Percentiles rank a stretch among this genome's conserved stretches.
Conservation (phyloP, 2,888 invertebrate species). For the Caenorhabditis afra region DNA sequence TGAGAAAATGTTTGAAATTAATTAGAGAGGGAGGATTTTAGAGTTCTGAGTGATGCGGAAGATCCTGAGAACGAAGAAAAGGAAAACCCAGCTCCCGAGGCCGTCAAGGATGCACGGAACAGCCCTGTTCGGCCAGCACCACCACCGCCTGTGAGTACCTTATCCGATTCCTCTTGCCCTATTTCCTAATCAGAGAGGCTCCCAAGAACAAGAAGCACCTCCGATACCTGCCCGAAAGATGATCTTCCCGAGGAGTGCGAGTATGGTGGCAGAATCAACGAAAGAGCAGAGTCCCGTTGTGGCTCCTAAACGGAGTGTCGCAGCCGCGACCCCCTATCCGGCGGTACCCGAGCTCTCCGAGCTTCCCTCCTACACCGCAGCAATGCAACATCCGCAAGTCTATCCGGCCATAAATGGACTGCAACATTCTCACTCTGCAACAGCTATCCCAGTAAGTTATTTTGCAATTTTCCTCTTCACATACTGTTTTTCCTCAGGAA, state of each 20-base stretch:
- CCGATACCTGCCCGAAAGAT: constrained; percentile 44
- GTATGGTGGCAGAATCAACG: constrained; percentile 39
- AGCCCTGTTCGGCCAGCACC: constrained; percentile 43
- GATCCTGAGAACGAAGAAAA: constrained; percentile 11
- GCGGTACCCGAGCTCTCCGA: constrained; percentile 53
- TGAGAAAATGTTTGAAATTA: constrained; percentile 6
- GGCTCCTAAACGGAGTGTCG: constrained; percentile 32
- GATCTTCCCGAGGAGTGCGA: constrained; percentile 44
- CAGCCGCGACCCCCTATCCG: constrained; percentile 47
- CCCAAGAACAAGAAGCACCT: constrained; percentile 45
- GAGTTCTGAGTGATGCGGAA: constrained; percentile 33
- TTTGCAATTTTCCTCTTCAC: background rate
- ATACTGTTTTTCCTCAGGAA: constrained; percentile 19
- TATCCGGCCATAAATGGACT: constrained; percentile 40
- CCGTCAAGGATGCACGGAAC: constrained; percentile 1
- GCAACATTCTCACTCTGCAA: constrained; percentile 42
- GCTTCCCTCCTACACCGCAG: constrained; percentile 53
- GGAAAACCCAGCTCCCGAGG: constrained; percentile 5
- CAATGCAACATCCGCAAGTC: constrained; percentile 44
- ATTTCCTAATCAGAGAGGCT: constrained; percentile 21
- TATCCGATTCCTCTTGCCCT: background rate
- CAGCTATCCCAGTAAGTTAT: constrained; percentile 39
- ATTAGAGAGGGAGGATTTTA: too few species aligned
- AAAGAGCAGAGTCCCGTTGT: constrained; percentile 8
- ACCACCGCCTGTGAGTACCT: constrained; percentile 36